A percentile compares a stretch with the other conserved stretches of the same genome.
phyloP scores from a whole-genome alignment of 2,113 vertebrate species.

The Spheniscus mendiculus region DNA sequence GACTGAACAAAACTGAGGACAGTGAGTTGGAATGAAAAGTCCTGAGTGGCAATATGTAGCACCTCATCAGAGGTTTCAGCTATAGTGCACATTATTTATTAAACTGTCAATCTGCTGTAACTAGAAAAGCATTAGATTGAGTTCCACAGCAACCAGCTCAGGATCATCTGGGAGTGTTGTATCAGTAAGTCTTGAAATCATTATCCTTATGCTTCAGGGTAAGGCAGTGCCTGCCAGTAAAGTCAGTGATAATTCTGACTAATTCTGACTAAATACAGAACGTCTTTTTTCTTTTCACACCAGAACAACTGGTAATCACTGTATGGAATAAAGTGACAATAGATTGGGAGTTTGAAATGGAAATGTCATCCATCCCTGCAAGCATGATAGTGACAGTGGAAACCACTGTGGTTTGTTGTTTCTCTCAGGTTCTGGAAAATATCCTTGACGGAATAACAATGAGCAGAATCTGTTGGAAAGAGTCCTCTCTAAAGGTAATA shows the following conservation, averaged over 20 bases:
- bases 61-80: conserved; percentile 21
- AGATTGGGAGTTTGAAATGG: neutral
- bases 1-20: conserved; percentile 15
- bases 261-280: neutral
- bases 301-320: neutral
- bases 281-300: neutral
- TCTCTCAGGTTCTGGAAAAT: conserved; percentile 12
- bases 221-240: neutral
- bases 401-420: neutral
- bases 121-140: neutral
- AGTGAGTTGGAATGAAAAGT: neutral
- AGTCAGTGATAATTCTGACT: conserved; percentile 3
- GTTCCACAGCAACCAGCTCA: neutral
- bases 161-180: neutral
- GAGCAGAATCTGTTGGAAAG: neutral
- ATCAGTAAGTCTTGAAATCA: conserved; percentile 20
- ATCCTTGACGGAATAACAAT: neutral
- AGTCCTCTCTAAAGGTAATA: neutral
- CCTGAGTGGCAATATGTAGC: neutral
- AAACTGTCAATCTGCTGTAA: conserved; percentile 27
- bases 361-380: conserved; percentile 16
- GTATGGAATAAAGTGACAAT: neutral
- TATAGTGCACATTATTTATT: conserved; percentile 43
- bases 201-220: conserved; percentile 20
- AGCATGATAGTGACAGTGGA: neutral